phyloP scores from a whole-genome alignment of 30 jellyfish, hydroid and myxozoan genomes.

The Aurelia aurita region DNA sequence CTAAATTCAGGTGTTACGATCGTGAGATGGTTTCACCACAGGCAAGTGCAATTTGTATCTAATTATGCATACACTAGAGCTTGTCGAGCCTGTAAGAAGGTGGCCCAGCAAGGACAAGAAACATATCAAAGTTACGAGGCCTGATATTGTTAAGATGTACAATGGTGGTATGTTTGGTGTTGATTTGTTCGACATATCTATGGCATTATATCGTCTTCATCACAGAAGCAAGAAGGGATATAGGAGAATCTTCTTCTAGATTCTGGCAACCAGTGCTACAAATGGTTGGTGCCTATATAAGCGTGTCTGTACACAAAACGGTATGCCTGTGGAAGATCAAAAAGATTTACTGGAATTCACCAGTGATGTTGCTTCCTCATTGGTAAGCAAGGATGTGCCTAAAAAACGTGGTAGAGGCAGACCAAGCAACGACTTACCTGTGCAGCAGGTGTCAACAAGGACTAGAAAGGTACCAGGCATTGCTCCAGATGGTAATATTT shows the following conservation, averaged over 20 bases:
- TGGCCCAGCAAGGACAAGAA: constrained; percentile 20
- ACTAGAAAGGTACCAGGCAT: constrained; percentile 30
- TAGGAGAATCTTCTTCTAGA: too few relatives aligned
- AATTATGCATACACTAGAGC: constrained; percentile 19
- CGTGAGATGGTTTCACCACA: too few relatives aligned
- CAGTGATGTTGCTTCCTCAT: not conserved
- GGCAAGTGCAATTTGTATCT: too few relatives aligned
- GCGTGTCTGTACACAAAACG: constrained; percentile 1
- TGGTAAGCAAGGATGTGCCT: not conserved
- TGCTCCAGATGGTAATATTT: not conserved
- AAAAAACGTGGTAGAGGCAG: constrained; percentile 36
- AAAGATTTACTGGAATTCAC: constrained; percentile 38
- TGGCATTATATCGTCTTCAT: constrained; percentile 44
- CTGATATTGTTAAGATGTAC: constrained; percentile 20
- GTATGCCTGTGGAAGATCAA: too few relatives aligned
- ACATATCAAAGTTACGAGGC: constrained; percentile 26
- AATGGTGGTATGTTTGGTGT: constrained; percentile 51
- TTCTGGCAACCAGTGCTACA: too few relatives aligned
- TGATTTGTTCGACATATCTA: constrained; percentile 38
- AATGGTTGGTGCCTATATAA: too few relatives aligned
- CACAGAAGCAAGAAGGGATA: constrained; percentile 35
- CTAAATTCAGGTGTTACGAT: too few relatives aligned
- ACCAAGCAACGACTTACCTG: constrained; percentile 5
- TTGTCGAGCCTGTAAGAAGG: constrained; percentile 12
- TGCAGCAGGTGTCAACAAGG: not conserved